Conservation (phyloP, 1,140 invertebrate genomes). For the Drosophila repletoides region DNA sequence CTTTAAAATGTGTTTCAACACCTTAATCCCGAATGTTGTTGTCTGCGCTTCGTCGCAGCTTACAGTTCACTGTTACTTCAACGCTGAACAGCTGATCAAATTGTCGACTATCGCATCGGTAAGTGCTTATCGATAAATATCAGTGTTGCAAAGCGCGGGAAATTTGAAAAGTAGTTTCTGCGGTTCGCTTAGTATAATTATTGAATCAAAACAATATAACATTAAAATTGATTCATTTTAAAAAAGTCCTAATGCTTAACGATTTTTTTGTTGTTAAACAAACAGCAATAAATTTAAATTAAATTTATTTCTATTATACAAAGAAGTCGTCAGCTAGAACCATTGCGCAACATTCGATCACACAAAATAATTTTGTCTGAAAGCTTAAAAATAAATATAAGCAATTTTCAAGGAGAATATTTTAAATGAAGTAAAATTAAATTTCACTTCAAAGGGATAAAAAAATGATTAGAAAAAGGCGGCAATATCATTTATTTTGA, state of each 20-base stretch:
- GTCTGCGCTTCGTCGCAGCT: background rate
- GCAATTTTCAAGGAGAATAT: too few relatives aligned
- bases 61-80: conserved; percentile 11
- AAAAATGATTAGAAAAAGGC: conserved; percentile 30
- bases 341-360: too few relatives aligned
- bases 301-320: too few relatives aligned
- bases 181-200: too few relatives aligned
- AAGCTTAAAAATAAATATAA: too few relatives aligned
- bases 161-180: background rate
- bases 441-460: background rate
- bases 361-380: too few relatives aligned
- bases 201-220: too few relatives aligned
- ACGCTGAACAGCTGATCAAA: background rate
- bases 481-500: conserved; percentile 43
- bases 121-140: background rate
- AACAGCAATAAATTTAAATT: too few relatives aligned
- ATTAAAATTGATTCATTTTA: too few relatives aligned
- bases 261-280: too few relatives aligned
- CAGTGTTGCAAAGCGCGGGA: background rate
- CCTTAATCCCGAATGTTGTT: background rate
- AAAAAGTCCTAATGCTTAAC: too few relatives aligned
- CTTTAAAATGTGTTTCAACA: background rate
- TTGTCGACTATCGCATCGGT: background rate
- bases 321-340: too few relatives aligned
- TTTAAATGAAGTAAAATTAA: background rate